phyloP scores from a whole-genome alignment of 2,113 vertebrate genomes.

The Epinephelus moara region DNA sequence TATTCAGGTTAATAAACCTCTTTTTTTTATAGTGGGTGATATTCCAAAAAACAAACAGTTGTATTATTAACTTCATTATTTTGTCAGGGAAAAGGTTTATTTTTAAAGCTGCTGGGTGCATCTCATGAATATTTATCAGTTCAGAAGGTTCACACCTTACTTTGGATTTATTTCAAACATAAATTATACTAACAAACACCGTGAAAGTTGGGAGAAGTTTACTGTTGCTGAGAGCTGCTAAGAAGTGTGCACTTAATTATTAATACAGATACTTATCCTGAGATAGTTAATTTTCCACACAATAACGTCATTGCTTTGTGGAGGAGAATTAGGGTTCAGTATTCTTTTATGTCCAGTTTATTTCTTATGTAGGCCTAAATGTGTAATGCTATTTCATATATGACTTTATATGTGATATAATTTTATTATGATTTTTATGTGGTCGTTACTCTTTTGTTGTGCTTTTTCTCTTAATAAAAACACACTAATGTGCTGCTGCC shows the following conservation, averaged over 20 bases:
- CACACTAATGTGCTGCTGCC: background rate
- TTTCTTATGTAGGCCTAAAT: background rate
- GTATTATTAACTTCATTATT: background rate
- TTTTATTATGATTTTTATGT: background rate
- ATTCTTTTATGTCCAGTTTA: background rate
- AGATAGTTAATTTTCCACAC: background rate
- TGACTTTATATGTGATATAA: background rate
- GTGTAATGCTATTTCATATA: background rate
- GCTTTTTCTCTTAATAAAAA: background rate
- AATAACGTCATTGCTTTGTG: background rate
- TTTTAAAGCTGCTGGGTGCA: background rate
- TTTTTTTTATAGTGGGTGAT: background rate
- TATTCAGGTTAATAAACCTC: background rate
- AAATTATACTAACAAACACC: background rate
- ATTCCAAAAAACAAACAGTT: background rate
- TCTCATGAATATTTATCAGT: constrained; percentile 5
- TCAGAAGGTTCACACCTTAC: background rate
- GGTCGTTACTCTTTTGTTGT: background rate
- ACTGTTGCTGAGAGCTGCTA: background rate
- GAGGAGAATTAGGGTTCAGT: background rate
- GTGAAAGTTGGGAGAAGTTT: background rate
- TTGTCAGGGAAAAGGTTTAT: background rate
- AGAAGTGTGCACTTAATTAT: constrained; percentile 5
- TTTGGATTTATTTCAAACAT: background rate
- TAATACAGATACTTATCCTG: background rate